Evolutionary conservation across 2,888 invertebrate genomes (phyloP).

Genomic region (Busseola fusca): DNA sequence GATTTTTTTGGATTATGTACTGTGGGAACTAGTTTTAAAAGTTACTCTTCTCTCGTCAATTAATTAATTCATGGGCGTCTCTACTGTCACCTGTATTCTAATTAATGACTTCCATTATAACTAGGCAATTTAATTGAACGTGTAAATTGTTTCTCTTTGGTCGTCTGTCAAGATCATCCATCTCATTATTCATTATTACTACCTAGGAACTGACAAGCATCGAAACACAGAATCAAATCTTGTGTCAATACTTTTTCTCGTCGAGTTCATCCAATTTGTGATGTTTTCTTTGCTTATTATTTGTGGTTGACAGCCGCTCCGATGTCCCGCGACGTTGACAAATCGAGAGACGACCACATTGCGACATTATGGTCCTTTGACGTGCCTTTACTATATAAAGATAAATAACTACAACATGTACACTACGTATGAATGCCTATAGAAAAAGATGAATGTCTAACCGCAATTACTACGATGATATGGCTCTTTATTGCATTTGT

Average conservation of each 20-base stretch:
- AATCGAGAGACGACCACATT: constrained; percentile 78
- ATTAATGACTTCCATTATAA: constrained; percentile 36
- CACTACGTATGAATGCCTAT: constrained; percentile 11
- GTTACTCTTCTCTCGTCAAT: constrained; percentile 35
- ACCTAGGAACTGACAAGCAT: constrained; percentile 20
- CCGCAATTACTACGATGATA: constrained; percentile 27
- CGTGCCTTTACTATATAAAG: constrained; percentile 61
- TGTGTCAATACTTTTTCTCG: constrained; percentile 48
- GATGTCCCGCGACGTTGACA: constrained; percentile 82
- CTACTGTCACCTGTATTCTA: constrained; percentile 45
- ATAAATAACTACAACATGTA: constrained; percentile 42
- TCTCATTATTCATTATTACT: constrained; percentile 26
- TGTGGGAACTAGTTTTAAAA: constrained; percentile 54
- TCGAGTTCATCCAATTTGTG: constrained; percentile 57
- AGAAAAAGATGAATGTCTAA: constrained; percentile 19
- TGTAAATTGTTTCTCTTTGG: background rate
- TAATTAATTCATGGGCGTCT: constrained; percentile 44
- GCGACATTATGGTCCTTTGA: constrained; percentile 73
- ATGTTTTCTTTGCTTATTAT: constrained; percentile 63
- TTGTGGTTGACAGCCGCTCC: constrained; percentile 75
- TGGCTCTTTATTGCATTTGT: constrained; percentile 20
- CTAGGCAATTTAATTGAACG: constrained; percentile 19
- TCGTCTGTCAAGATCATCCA: constrained; percentile 1
- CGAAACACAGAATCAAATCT: constrained; percentile 45
- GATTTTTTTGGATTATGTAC: constrained; percentile 62